These are phyloP conservation scores for Bruchidius siliquastri DNA, from an alignment of 2,888 invertebrate species.

Conservation along the genomic window DNA sequence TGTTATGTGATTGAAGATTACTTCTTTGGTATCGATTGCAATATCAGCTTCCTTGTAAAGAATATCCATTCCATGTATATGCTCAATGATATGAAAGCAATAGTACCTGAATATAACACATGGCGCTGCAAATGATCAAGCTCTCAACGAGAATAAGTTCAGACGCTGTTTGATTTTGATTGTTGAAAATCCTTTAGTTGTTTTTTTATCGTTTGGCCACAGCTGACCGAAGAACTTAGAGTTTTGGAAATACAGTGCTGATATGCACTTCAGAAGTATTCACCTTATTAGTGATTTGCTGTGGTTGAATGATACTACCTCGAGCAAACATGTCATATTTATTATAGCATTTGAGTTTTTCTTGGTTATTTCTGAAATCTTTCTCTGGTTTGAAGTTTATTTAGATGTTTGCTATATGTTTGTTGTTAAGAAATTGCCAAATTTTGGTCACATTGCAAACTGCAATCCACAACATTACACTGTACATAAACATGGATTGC, in stretches of 20 bases:
- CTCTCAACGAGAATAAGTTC: not conserved
- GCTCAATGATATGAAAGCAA: slow-evolving; percentile 32
- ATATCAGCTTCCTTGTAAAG: not conserved
- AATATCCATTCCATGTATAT: not conserved
- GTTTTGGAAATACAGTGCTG: not conserved
- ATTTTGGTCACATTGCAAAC: not conserved
- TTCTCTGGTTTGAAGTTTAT: not conserved
- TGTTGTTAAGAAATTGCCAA: not conserved
- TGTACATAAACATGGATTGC: not conserved
- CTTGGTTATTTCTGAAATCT: not conserved
- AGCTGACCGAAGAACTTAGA: not conserved
- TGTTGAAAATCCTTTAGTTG: slow-evolving; percentile 7
- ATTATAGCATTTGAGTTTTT: not conserved
- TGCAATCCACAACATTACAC: not conserved
- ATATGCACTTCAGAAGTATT: not conserved
- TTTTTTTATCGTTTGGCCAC: slow-evolving; percentile 6
- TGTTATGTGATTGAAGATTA: not conserved
- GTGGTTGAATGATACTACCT: not conserved
- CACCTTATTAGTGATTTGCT: not conserved
- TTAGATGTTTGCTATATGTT: not conserved
- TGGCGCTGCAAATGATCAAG: slow-evolving; percentile 27
- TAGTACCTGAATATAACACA: slow-evolving; percentile 45
- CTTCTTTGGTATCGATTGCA: slow-evolving; percentile 6
- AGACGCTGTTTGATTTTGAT: not conserved
- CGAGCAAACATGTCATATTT: not conserved